Evolutionary conservation across 2,113 vertebrate genomes (phyloP), one percentile per base, ranked within the genome.

Genomic region (Antidorcas marsupialis): DNA sequence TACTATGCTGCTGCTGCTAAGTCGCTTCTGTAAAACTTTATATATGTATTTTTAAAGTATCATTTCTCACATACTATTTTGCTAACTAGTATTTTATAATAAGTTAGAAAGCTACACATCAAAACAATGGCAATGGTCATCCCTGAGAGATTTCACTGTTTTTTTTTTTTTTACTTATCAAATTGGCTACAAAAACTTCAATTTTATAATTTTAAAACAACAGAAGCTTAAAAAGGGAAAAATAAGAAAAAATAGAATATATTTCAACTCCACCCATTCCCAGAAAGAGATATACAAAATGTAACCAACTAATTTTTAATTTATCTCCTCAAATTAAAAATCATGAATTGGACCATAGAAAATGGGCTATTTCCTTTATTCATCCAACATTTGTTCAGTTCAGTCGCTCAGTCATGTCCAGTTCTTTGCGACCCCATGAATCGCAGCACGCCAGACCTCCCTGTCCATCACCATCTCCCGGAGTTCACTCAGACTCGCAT

Each of bases 241-340:
- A 76, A 45, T 67, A 87, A 59, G 14, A 88, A 78, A 81, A 14
- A 10, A 88, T 3, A 62, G 30, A 67, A 85, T 81, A 33, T 19
- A 50, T 87, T 85, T 88, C 33, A 4, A 59, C 4, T 74, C 55
- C 15, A 59, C 17, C 62, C 47, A 3, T 89, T 94, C 57, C 27
- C 47, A 89, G 79, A 92, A 95, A 86, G 15, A 33, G 17, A 87
- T 87, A 86, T 78, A 91, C 33, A 95, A 94, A 95, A 30, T 25
- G 50, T 71, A 91, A 25, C 7, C 39, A 82, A 53, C 1, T 92
- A 53, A 55, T 33, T 96, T 97, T 96, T 79, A 62, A 95, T 27
- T 16, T 36, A 39, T 71, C 43, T 76, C 23, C 28, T 52, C 39
- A 78, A 93, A 89, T 57, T 92, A 78, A 87, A 79, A 88, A 74